These are phyloP conservation scores for Acrocyrtus sp. DNA, from an alignment of 2,888 invertebrate species.

Conservation along the genomic window DNA sequence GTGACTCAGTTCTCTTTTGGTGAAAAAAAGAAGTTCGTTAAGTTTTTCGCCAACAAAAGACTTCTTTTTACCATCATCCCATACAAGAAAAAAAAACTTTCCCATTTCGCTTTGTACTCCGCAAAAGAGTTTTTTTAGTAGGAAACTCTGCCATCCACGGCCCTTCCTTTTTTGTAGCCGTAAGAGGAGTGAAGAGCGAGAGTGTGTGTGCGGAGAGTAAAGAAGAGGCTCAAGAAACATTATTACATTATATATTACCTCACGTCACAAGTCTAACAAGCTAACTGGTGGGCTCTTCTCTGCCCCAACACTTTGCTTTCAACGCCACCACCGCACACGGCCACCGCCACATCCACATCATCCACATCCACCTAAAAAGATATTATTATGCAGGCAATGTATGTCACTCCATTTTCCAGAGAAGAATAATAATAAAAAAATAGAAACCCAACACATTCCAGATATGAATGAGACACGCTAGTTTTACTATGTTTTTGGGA, in stretches of 20 bases:
- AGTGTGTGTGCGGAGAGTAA: too few relatives aligned
- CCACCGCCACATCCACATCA: constrained; percentile 21
- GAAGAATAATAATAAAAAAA: constrained; percentile 28
- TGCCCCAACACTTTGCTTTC: constrained; percentile 52
- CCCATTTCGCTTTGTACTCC: constrained; percentile 47
- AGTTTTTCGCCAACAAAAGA: constrained; percentile 37
- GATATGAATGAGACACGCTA: too few relatives aligned
- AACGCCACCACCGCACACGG: constrained; percentile 25
- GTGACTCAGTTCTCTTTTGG: too few relatives aligned
- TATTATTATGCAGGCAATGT: constrained; percentile 44
- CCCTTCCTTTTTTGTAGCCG: constrained; percentile 47
- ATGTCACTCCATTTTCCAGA: constrained; percentile 31
- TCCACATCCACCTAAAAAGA: constrained; percentile 20
- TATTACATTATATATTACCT: constrained; percentile 54
- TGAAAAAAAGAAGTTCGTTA: constrained; percentile 42
- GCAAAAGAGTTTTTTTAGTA: too few relatives aligned
- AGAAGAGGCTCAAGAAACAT: constrained; percentile 44
- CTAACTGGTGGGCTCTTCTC: constrained; percentile 52
- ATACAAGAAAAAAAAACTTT: constrained; percentile 39
- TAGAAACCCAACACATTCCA: constrained; percentile 28
- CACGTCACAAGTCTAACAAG: constrained; percentile 53
- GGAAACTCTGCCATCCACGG: too few relatives aligned
- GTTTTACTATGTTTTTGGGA: too few relatives aligned
- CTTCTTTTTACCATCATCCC: constrained; percentile 30
- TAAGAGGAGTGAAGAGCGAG: constrained; percentile 34